phyloP scores from a whole-genome alignment of 2,888 invertebrate genomes.

The Lasioglossum marginatum region DNA sequence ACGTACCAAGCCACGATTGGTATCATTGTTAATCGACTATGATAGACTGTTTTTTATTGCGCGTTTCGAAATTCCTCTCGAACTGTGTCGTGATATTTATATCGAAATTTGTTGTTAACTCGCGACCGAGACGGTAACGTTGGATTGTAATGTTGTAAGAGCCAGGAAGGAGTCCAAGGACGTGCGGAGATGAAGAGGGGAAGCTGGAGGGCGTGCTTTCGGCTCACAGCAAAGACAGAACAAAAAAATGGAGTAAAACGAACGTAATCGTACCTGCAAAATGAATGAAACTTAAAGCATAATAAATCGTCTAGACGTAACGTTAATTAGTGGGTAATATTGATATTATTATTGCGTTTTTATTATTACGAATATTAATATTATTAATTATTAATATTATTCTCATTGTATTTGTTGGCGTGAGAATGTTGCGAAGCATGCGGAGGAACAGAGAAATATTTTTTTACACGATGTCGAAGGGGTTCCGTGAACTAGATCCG shows the following conservation, averaged over 20 bases:
- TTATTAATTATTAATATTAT: constrained; percentile 65
- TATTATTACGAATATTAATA: constrained; percentile 66
- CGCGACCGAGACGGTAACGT: constrained; percentile 7
- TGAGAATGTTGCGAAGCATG: constrained; percentile 51
- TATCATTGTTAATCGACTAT: constrained; percentile 27
- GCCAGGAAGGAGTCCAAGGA: constrained; percentile 15
- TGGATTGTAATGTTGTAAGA: constrained; percentile 1
- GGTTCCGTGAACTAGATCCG: constrained; percentile 15
- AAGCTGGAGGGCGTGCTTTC: not conserved
- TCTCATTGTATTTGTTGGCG: constrained; percentile 62
- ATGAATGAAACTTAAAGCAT: constrained; percentile 70
- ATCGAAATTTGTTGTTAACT: constrained; percentile 48
- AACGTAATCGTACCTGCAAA: constrained; percentile 75
- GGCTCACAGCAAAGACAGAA: constrained; percentile 12
- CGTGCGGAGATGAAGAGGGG: not conserved
- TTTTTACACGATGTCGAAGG: constrained; percentile 58
- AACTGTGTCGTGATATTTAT: constrained; percentile 43
- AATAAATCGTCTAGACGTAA: constrained; percentile 75
- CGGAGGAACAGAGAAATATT: constrained; percentile 58
- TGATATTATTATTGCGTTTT: constrained; percentile 67
- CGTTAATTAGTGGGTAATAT: constrained; percentile 75
- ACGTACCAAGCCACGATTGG: not conserved
- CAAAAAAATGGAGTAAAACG: constrained; percentile 29
- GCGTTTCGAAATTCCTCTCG: constrained; percentile 38
- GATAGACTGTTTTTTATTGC: constrained; percentile 37